Evolutionary conservation across 2,888 invertebrate genomes (phyloP), one percentile per base, ranked within the genome.

Genomic region (Ectobius pallidus): DNA sequence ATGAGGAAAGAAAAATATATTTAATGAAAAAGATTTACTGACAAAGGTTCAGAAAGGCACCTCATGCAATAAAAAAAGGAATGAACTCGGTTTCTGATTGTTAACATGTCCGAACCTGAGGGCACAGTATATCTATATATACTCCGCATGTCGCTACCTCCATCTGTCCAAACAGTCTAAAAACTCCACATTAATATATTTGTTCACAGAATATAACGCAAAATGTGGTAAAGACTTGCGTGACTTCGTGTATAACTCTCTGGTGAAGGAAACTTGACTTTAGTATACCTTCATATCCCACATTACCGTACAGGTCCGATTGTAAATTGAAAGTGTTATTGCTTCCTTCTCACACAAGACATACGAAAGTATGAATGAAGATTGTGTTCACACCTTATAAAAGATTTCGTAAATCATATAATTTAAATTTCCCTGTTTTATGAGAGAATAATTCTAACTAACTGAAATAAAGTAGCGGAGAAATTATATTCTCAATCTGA

Each of bases 1-100:
- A 39, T 3, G 2, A 30, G n/a, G 32, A 55, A 67, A 67, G 34
- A 62, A 70, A 44, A 18, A n/a, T 44, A 44, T 49, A 71, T 71
- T 71, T 71, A 71, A 71, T 71, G 65, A 71, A 67, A 63, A 63
- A 71, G 65, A 71, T 71, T 67, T 71, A 71, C 67, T 67, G 63
- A 71, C 71, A 71, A 71, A 71, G 71, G 55, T 22, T 63, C 52
- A 63, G 22, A 46, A 44, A 27, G 63, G 34, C 58, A 14, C 39
- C 44, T 61, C 25, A 2, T 58, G 58, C 42, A 49, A 65, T 49
- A 71, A 25, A 55, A 67, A 65, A 52, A 39, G 32, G 4, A 55
- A 49, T 11, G 11, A 39, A 46, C 16, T 30, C 39, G 34, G 22
- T 58, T 32, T 71, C 58, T 55, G 71, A 71, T 65, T 65, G 32